A percentile compares a stretch with the other conserved stretches of the same genome.
phyloP scores from a whole-genome alignment of 2,888 invertebrate genomes.

The Aphidoletes aphidimyza region DNA sequence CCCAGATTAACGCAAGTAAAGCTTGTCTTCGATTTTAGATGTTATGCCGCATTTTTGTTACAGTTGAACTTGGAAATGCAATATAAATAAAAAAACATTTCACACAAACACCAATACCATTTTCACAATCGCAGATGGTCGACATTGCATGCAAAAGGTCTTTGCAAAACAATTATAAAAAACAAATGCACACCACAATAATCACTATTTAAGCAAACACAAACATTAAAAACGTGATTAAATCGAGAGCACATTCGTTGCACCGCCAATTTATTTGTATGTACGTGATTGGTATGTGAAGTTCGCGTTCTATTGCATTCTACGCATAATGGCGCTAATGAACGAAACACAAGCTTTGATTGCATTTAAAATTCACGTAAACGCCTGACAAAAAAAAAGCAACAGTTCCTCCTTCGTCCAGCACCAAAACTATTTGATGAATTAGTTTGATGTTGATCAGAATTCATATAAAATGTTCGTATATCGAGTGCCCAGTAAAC shows the following conservation, averaged over 20 bases:
- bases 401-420: not conserved
- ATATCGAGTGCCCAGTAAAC: too few species aligned
- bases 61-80: not conserved
- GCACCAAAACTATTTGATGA: constrained; percentile 6
- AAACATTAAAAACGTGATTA: constrained; percentile 51
- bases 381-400: not conserved
- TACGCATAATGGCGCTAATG: not conserved
- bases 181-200: not conserved
- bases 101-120: not conserved
- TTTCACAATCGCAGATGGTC: not conserved
- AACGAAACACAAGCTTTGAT: not conserved
- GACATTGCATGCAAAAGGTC: not conserved
- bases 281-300: constrained; percentile 24
- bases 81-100: not conserved
- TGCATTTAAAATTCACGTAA: not conserved
- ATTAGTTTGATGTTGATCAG: not conserved
- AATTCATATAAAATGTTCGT: not conserved
- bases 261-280: not conserved
- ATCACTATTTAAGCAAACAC: not conserved
- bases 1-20: not conserved
- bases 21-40: not conserved
- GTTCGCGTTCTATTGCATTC: not conserved
- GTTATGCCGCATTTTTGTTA: not conserved
- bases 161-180: not conserved
- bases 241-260: not conserved